Evolutionary conservation across 1,140 invertebrate species (phyloP).

Genomic region (Platyscapa corneri): DNA sequence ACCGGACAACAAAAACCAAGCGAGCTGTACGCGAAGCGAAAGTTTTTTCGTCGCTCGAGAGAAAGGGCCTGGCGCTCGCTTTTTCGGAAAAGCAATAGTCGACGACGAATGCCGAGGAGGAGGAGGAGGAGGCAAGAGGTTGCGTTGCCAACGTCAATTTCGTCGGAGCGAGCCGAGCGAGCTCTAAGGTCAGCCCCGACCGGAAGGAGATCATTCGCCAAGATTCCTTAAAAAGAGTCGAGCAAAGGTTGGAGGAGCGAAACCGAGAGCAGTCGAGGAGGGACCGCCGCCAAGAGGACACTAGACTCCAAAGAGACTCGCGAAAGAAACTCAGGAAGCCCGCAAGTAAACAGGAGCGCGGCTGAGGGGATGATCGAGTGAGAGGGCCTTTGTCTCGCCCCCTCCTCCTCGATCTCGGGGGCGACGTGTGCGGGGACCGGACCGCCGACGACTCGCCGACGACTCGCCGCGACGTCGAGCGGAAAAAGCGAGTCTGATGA

Average conservation of each 20-base stretch:
- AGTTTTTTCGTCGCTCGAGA: too few species aligned
- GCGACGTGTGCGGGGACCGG: not conserved
- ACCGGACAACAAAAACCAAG: too few species aligned
- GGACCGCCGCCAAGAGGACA: not conserved
- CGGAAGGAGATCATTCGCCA: too few species aligned
- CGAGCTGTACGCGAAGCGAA: too few species aligned
- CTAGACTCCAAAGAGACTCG: not conserved
- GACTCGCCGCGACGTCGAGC: not conserved
- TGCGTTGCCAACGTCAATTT: not conserved
- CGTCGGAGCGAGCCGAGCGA: not conserved
- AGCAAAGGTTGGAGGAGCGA: not conserved
- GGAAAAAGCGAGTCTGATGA: not conserved
- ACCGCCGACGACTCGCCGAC: not conserved
- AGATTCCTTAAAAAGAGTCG: too few species aligned
- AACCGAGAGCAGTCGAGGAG: too few species aligned
- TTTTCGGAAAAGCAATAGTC: too few species aligned
- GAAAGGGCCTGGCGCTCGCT: too few species aligned
- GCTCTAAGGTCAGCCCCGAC: not conserved
- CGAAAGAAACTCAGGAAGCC: too few species aligned
- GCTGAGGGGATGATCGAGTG: not conserved
- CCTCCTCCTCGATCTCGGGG: too few species aligned
- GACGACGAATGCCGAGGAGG: not conserved
- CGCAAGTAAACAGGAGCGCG: too few species aligned
- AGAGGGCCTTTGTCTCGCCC: not conserved
- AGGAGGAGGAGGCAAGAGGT: too few species aligned